phyloP scores from a whole-genome alignment of 2,888 invertebrate genomes.

The Sialis fuliginosa region DNA sequence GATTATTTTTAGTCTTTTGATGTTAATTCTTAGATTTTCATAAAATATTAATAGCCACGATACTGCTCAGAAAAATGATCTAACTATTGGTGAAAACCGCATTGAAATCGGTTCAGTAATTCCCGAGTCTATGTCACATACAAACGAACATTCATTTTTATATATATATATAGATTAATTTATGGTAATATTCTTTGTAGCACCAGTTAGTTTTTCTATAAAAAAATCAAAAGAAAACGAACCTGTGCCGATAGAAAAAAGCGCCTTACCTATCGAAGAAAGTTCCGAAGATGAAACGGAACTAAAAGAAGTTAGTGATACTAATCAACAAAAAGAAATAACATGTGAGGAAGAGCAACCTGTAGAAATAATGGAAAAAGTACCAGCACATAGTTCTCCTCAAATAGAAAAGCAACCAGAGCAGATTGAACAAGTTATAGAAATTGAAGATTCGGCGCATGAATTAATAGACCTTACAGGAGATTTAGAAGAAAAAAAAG shows the following conservation, averaged over 20 bases:
- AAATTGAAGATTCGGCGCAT: conserved; percentile 24
- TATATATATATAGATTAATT: no score
- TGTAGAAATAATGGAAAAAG: neutral
- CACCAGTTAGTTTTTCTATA: conserved; percentile 70
- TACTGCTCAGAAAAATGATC: no score
- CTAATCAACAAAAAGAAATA: conserved; percentile 1
- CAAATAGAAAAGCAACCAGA: conserved; percentile 12
- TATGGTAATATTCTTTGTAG: conserved; percentile 22
- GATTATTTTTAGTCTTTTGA: no score
- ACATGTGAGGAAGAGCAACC: neutral
- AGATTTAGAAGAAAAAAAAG: conserved; percentile 31
- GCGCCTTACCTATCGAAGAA: conserved; percentile 57
- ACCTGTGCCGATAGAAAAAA: conserved; percentile 41
- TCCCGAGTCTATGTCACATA: no score
- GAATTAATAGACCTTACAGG: conserved; percentile 42
- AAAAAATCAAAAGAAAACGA: conserved; percentile 64
- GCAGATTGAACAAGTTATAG: conserved; percentile 16
- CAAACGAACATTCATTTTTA: no score
- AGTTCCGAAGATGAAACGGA: conserved; percentile 38
- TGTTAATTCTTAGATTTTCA: no score
- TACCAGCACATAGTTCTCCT: neutral
- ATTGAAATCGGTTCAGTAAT: no score
- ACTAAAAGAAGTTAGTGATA: conserved; percentile 7
- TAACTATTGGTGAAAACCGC: no score
- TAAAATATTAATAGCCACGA: neutral